Percentiles rank a stretch among this genome's conserved stretches.
Evolutionary conservation across 1,140 invertebrate genomes (phyloP).

Genomic region (Plodia interpunctella): DNA sequence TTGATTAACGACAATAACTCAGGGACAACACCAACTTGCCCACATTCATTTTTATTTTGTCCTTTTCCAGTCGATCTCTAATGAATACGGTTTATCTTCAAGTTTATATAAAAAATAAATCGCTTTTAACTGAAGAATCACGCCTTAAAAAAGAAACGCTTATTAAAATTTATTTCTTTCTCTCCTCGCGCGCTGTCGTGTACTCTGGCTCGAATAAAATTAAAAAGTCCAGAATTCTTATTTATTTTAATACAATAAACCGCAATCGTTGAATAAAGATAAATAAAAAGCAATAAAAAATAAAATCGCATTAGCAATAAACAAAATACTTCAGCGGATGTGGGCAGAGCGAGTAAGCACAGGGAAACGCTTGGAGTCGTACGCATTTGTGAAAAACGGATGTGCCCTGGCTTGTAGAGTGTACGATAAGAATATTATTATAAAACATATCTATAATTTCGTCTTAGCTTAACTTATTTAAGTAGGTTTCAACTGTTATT

Average conservation of each 20-base stretch:
- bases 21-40: constrained; percentile 63
- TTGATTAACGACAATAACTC: constrained; percentile 74
- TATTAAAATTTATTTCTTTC: constrained; percentile 78
- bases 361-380: constrained; percentile 49
- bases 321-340: constrained; percentile 77
- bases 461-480: too few species aligned
- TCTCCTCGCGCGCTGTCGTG: constrained; percentile 71
- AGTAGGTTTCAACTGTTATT: too few species aligned
- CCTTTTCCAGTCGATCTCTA: constrained; percentile 74
- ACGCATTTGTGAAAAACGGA: constrained; percentile 8
- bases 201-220: constrained; percentile 73
- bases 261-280: constrained; percentile 76
- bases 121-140: constrained; percentile 77
- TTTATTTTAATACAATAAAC: constrained; percentile 78
- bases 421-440: too few species aligned
- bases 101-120: constrained; percentile 77
- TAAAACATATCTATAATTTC: too few species aligned
- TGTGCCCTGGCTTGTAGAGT: too few species aligned
- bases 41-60: constrained; percentile 71
- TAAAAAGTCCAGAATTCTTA: constrained; percentile 77
- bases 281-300: constrained; percentile 77
- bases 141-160: constrained; percentile 77
- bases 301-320: constrained; percentile 77
- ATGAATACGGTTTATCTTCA: constrained; percentile 76
- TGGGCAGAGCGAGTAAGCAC: constrained; percentile 64